A percentile compares a stretch with the other conserved stretches of the same genome.
phyloP scores from a whole-genome alignment of 2,797 vertebrate species.

The Lepus townsendii region DNA sequence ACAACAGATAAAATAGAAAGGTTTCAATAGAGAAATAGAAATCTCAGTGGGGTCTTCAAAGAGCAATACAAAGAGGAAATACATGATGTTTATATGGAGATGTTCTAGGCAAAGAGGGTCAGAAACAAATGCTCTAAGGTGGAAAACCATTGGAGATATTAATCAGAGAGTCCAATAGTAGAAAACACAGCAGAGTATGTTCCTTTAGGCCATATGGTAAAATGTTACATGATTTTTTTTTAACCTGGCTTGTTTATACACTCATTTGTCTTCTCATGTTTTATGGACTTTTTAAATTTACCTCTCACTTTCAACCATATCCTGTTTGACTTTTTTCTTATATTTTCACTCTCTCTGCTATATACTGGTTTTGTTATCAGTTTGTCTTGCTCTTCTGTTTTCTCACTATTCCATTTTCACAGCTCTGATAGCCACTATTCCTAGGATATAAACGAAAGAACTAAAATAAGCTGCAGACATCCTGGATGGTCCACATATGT shows the following conservation, averaged over 20 bases:
- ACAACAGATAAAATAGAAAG: background rate
- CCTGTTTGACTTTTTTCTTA: background rate
- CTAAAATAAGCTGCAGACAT: background rate
- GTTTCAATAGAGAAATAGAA: background rate
- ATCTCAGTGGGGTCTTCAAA: background rate
- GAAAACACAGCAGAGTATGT: background rate
- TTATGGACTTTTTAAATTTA: background rate
- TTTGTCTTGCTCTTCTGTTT: slow-evolving; percentile 1
- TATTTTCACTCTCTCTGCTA: background rate
- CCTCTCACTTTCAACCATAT: background rate
- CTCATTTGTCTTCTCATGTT: background rate
- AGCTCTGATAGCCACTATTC: background rate
- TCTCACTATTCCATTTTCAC: background rate
- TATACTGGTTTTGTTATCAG: background rate
- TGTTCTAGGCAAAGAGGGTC: background rate
- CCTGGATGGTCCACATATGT: background rate
- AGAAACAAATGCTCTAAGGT: background rate
- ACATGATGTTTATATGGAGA: background rate
- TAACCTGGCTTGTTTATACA: background rate
- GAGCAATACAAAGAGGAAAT: background rate
- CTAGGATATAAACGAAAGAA: background rate
- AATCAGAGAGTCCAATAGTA: background rate
- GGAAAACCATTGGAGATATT: background rate
- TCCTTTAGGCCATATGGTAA: background rate
- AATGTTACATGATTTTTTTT: background rate